Percentiles rank a stretch among this genome's conserved stretches.
phyloP scores from a whole-genome alignment of 2,888 invertebrate species.

The Pyrrhia umbra region DNA sequence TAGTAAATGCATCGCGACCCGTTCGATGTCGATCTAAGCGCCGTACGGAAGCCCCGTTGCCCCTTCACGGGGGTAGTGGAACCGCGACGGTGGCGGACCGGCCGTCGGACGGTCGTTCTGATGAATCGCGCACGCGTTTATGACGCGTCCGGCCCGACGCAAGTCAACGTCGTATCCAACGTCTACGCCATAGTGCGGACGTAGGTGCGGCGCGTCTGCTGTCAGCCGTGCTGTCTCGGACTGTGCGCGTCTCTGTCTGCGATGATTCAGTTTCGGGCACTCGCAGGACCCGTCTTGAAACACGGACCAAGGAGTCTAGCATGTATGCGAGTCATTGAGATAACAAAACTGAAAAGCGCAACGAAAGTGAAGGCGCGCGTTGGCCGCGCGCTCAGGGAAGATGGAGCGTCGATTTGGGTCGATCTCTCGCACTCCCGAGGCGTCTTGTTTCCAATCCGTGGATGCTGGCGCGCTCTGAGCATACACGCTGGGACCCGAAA shows the following conservation, averaged over 20 bases:
- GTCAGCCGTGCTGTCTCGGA: constrained; percentile 73
- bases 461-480: constrained; percentile 90
- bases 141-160: constrained; percentile 73
- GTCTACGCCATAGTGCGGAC: constrained; percentile 73
- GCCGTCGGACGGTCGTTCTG: constrained; percentile 58
- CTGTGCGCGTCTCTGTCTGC: constrained; percentile 75
- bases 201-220: constrained; percentile 67
- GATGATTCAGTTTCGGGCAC: constrained; percentile 83
- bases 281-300: constrained; percentile 93
- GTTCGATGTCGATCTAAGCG: constrained; percentile 83
- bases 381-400: constrained; percentile 79
- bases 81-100: constrained; percentile 36
- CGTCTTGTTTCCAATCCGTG: constrained; percentile 85
- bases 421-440: constrained; percentile 90
- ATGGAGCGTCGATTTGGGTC: constrained; percentile 80
- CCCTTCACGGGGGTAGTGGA: constrained; percentile 2
- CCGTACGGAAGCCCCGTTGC: constrained; percentile 69
- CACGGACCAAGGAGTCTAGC: constrained; percentile 81
- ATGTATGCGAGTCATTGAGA: constrained; percentile 93
- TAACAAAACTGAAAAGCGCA: constrained; percentile 90
- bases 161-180: constrained; percentile 67
- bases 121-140: constrained; percentile 67
- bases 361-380: constrained; percentile 91
- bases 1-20: constrained; percentile 89
- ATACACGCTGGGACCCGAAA: constrained; percentile 93